Percentiles rank a stretch among this genome's conserved stretches.
Conservation (phyloP, 2,888 invertebrate species). For the Aplocera efformata region DNA sequence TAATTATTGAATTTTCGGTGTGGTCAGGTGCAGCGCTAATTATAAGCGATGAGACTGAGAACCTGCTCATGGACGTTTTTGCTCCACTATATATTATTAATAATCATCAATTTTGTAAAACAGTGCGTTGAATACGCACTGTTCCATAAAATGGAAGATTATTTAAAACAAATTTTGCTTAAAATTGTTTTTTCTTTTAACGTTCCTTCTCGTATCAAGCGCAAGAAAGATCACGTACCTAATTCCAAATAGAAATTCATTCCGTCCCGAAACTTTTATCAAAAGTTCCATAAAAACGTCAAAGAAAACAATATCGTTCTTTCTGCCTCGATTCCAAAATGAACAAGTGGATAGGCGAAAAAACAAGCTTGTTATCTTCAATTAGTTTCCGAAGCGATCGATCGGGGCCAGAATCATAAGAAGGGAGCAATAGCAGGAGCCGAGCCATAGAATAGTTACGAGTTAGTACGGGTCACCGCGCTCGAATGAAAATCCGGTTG, state of each 20-base stretch:
- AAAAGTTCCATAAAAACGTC: slow-evolving; percentile 42
- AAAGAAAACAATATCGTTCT: slow-evolving; percentile 57
- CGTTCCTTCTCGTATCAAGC: slow-evolving; percentile 10
- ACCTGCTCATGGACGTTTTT: slow-evolving; percentile 4
- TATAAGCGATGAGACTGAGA: slow-evolving; percentile 17
- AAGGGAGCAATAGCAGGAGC: slow-evolving; percentile 47
- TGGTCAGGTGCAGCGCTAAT: slow-evolving; percentile 41
- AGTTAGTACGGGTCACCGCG: slow-evolving; percentile 17
- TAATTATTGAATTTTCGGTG: slow-evolving; percentile 28
- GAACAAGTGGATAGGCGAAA: slow-evolving; percentile 53
- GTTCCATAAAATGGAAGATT: no score
- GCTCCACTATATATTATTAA: no score
- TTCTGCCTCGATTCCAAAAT: slow-evolving; percentile 51
- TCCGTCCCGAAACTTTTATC: slow-evolving; percentile 33
- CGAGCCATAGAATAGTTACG: slow-evolving; percentile 25
- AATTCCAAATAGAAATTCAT: slow-evolving; percentile 35
- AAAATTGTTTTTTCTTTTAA: background rate
- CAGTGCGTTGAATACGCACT: no score
- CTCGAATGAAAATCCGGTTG: slow-evolving; percentile 52
- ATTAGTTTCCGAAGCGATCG: slow-evolving; percentile 65
- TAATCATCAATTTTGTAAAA: no score
- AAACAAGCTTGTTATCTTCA: slow-evolving; percentile 72
- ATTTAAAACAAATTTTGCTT: no score
- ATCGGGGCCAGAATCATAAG: slow-evolving; percentile 59
- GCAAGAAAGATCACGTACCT: slow-evolving; percentile 28